These are phyloP conservation scores for Metellina segmentata DNA, from an alignment of 2,888 invertebrate species.

Conservation along the genomic window DNA sequence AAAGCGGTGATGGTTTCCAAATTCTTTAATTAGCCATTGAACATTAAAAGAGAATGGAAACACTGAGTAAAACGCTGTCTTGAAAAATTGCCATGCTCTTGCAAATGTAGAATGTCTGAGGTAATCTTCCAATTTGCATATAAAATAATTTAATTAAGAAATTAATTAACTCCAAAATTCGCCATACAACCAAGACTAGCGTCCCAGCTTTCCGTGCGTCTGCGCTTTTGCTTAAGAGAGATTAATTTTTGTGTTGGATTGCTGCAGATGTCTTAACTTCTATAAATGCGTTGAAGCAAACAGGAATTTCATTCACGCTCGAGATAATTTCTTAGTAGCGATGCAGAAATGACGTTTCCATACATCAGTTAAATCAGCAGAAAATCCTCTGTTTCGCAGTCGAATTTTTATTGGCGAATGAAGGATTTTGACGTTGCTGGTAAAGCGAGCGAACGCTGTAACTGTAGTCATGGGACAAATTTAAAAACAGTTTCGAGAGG, in stretches of 20 bases:
- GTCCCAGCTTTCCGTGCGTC: neutral
- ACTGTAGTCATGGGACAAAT: neutral
- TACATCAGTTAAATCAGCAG: neutral
- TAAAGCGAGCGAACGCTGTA: neutral
- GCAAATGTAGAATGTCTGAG: neutral
- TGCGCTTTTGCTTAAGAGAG: neutral
- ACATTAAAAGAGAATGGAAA: neutral
- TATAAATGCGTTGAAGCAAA: neutral
- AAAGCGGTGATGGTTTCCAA: neutral
- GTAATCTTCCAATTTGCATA: constrained; percentile 1
- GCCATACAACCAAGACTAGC: neutral
- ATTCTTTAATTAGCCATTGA: neutral
- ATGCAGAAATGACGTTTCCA: neutral
- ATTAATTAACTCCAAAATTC: neutral
- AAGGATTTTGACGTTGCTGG: neutral
- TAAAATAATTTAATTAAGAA: constrained; percentile 1
- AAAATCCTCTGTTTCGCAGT: neutral
- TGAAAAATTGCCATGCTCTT: neutral
- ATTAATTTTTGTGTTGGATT: neutral
- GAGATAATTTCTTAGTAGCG: neutral
- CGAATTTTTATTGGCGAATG: neutral
- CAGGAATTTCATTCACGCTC: neutral
- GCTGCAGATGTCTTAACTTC: neutral
- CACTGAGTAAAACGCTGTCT: neutral
- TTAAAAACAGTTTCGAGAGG: neutral